Evolutionary conservation across 2,888 invertebrate genomes (phyloP), one percentile per base, ranked within the genome.

Genomic region (Drosophila subsilvestris): DNA sequence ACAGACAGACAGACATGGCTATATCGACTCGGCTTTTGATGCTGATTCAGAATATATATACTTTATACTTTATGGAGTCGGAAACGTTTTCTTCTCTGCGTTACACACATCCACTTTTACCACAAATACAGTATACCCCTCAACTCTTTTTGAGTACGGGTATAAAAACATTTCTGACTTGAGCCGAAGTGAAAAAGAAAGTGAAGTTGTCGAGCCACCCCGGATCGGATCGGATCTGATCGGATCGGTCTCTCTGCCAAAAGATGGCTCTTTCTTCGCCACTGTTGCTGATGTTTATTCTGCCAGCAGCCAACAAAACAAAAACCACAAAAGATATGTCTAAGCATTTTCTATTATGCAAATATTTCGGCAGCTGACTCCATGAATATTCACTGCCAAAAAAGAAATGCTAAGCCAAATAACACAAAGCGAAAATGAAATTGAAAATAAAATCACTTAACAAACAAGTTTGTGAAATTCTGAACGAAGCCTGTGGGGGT

Each of bases 161-260:
- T n/a, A n/a, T n/a, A n/a, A 61, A 45, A 14, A 14, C 7, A 61
- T 47, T 59, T 47, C 58, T 44, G 65, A 47, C 47, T 37, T n/a
- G 6, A 37, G 37, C 14, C 20, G n/a, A 66, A 82, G 79, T 85
- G 80, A 80, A 86, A 80, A 86, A 80, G 80, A 80, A 80, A 80
- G 80, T 80, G 72, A 86, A 72, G 67, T 63, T 81, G 85, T 71
- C 72, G 49, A 72, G 53, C 63, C 17, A 37, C 54, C 45, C 25
- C 25, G 48, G n/a, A 22, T 27, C 54, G 54, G 42, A 32, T 32
- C 4, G 32, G 12, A 32, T 10, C 32, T 10, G 12, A 12, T 37
- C 32, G 6, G 32, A 14, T 37, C 1, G 32, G 37, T 37, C 14
- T 37, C 37, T 37, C 14, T 14, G 37, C 14, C 37, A 7, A 7